A percentile compares a stretch with the other conserved stretches of the same genome.
Conservation (phyloP, 1,140 invertebrate genomes). For the Apis dorsata region DNA sequence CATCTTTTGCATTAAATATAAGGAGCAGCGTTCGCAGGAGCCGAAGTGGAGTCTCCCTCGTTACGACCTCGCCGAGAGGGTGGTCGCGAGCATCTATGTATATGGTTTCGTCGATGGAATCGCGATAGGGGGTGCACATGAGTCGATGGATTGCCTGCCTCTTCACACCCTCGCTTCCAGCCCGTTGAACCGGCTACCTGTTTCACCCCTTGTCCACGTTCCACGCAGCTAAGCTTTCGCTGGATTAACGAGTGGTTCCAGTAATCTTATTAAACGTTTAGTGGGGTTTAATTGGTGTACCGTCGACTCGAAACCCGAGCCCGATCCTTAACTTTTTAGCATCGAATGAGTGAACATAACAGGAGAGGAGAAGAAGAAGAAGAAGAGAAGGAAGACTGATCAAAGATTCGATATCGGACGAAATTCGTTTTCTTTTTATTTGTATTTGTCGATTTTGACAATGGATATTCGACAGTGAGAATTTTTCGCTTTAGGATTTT, state of each 20-base stretch:
- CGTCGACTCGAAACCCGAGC: background rate
- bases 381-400: too few species aligned
- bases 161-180: constrained; percentile 35
- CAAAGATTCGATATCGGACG: too few species aligned
- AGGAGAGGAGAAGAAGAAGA: too few species aligned
- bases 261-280: constrained; percentile 7
- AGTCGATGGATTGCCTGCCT: constrained; percentile 37
- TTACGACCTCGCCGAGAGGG: background rate
- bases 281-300: background rate
- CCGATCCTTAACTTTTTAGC: background rate
- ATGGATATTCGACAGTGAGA: too few species aligned
- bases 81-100: constrained; percentile 18
- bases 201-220: constrained; percentile 12
- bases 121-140: background rate
- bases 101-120: background rate
- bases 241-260: constrained; percentile 7
- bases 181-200: constrained; percentile 40
- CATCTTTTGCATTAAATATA: constrained; percentile 29
- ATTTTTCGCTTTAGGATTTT: too few species aligned
- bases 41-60: constrained; percentile 10
- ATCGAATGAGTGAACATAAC: background rate
- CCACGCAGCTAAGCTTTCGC: constrained; percentile 1
- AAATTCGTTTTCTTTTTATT: too few species aligned
- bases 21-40: background rate
- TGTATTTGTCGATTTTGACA: too few species aligned